Evolutionary conservation across 2,797 vertebrate genomes (phyloP).

Genomic region (Argentina silus): DNA sequence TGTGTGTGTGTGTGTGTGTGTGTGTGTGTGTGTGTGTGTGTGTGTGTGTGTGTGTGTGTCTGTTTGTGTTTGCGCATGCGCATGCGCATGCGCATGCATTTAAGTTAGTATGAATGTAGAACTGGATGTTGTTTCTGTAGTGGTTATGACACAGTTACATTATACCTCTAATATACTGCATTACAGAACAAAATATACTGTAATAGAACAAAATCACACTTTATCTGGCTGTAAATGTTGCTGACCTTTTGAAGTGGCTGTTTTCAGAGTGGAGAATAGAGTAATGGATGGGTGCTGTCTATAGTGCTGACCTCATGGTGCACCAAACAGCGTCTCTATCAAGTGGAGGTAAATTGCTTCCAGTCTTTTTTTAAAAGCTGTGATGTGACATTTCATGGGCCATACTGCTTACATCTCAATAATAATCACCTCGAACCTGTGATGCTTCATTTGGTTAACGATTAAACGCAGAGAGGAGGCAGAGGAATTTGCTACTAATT

Average conservation of each 20-base stretch:
- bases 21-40: conserved; percentile 7
- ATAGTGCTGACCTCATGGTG: conserved; percentile 43
- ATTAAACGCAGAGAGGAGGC: conserved; percentile 70
- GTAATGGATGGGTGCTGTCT: conserved; percentile 52
- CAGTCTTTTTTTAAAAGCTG: conserved; percentile 14
- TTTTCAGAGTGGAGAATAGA: conserved; percentile 35
- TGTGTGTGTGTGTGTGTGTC: not conserved
- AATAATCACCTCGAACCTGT: conserved; percentile 74
- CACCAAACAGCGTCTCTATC: conserved; percentile 32
- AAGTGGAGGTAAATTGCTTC: conserved; percentile 59
- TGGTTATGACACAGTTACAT: not conserved
- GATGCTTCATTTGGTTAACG: conserved; percentile 76
- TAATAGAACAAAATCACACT: not conserved
- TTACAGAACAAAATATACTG: no score
- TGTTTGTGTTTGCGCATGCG: no score
- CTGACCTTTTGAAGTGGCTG: conserved; percentile 46
- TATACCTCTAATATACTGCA: not conserved
- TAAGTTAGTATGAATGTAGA: not conserved
- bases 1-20: not conserved
- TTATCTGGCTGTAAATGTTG: conserved; percentile 55
- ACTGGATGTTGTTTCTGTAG: no score
- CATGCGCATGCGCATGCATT: no score
- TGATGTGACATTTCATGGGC: conserved; percentile 20
- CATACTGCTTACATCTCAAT: conserved; percentile 67
- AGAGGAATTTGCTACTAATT: conserved; percentile 72